Percentiles rank a stretch among this genome's conserved stretches.
Evolutionary conservation across 2,113 vertebrate species (phyloP).

Genomic region (Choloepus hoffmanni): DNA sequence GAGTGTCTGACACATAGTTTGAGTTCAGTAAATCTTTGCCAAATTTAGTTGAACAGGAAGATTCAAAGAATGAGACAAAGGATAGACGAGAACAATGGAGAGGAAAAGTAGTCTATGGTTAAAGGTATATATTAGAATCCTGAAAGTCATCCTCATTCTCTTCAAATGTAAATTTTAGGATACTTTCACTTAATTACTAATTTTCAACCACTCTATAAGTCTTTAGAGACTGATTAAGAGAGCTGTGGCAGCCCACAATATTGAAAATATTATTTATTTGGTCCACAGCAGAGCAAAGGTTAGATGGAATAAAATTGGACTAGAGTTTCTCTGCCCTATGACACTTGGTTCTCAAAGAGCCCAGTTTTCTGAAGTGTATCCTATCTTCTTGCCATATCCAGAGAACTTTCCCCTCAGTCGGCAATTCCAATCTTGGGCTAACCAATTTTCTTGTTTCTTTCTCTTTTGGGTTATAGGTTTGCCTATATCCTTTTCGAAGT

Average conservation of each 20-base stretch:
- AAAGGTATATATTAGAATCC: not conserved
- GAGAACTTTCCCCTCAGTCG: not conserved
- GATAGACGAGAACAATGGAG: not conserved
- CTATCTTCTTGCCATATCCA: not conserved
- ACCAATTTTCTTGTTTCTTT: not conserved
- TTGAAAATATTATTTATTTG: not conserved
- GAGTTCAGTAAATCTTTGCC: constrained; percentile 27
- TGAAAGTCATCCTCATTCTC: not conserved
- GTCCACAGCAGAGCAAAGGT: not conserved
- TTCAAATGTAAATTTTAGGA: not conserved
- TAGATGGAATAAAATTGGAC: not conserved
- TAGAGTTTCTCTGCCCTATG: not conserved
- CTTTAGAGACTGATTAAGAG: constrained; percentile 54
- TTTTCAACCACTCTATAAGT: constrained; percentile 27
- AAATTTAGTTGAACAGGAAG: constrained; percentile 15
- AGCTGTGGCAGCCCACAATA: not conserved
- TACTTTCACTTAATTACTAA: not conserved
- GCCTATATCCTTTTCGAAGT: not conserved
- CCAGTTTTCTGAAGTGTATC: not conserved
- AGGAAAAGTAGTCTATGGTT: not conserved
- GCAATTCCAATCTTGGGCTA: not conserved
- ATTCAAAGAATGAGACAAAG: constrained; percentile 3
- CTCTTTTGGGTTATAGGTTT: constrained; percentile 1
- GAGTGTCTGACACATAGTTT: not conserved
- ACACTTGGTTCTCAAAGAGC: not conserved